Conservation (phyloP, 2,797 vertebrate species). For the Chanos chanos region DNA sequence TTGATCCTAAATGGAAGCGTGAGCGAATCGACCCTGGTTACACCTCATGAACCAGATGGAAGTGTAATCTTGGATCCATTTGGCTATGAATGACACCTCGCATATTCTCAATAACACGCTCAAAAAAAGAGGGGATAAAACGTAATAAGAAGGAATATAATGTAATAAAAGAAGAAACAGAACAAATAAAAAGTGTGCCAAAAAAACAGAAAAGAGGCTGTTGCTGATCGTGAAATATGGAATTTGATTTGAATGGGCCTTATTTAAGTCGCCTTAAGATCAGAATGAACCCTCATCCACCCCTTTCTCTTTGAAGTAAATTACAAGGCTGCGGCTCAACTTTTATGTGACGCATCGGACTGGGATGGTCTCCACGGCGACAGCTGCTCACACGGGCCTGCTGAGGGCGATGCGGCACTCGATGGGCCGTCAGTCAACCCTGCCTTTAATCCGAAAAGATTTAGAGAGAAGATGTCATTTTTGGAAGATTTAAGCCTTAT, state of each 20-base stretch:
- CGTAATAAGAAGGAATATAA: too few species aligned
- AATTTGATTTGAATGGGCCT: background rate
- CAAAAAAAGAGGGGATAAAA: background rate
- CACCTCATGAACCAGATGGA: background rate
- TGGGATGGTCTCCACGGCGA: background rate
- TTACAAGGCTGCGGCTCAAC: background rate
- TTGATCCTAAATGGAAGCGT: background rate
- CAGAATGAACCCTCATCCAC: slow-evolving; percentile 4
- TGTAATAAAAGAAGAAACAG: slow-evolving; percentile 1
- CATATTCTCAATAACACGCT: background rate
- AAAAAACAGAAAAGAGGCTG: too few species aligned
- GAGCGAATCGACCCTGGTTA: background rate
- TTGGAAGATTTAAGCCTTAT: too few species aligned
- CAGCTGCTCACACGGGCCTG: background rate
- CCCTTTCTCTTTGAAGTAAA: background rate
- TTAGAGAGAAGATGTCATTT: too few species aligned
- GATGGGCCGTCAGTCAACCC: background rate
- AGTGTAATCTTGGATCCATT: background rate
- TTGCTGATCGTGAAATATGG: too few species aligned
- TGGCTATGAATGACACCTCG: background rate
- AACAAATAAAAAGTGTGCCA: too few species aligned
- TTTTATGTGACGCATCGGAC: slow-evolving; percentile 5
- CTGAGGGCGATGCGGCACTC: background rate
- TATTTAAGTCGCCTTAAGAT: background rate
- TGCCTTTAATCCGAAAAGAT: background rate